Conservation (phyloP, 2,113 vertebrate genomes). For the Psettodes erumei region DNA sequence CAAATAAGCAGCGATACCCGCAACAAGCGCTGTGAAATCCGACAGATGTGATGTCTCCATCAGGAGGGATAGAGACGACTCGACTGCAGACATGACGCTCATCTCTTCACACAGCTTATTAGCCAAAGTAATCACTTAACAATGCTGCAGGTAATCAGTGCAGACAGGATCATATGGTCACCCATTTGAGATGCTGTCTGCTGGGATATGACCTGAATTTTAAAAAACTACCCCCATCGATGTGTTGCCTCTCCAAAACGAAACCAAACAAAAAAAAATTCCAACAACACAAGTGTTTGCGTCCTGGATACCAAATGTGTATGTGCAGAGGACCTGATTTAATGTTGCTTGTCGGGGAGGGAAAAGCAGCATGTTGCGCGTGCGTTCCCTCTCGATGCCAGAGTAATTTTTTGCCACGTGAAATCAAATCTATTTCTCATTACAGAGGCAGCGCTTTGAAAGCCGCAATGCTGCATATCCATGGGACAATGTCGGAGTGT, state of each 20-base stretch:
- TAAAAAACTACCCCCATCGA: constrained; percentile 43
- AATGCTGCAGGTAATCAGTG: constrained; percentile 67
- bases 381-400: constrained; percentile 41
- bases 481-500: constrained; percentile 26
- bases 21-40: constrained; percentile 47
- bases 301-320: constrained; percentile 12
- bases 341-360: constrained; percentile 39
- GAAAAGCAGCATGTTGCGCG: constrained; percentile 19
- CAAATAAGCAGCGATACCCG: constrained; percentile 53
- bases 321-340: constrained; percentile 47
- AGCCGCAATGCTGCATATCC: constrained; percentile 44
- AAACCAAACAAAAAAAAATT: too few relatives aligned
- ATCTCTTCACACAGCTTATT: constrained; percentile 67
- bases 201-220: constrained; percentile 51
- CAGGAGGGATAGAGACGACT: constrained; percentile 36
- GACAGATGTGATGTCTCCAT: constrained; percentile 57
- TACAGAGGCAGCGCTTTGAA: constrained; percentile 50
- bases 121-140: constrained; percentile 58
- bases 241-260: not conserved
- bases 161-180: constrained; percentile 69
- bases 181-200: constrained; percentile 56
- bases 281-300: constrained; percentile 15
- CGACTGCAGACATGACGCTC: constrained; percentile 36
- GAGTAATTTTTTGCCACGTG: constrained; percentile 49
- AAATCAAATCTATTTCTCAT: constrained; percentile 76